Conservation (phyloP, 1,140 invertebrate species). For the Drosophila kohkoa region DNA sequence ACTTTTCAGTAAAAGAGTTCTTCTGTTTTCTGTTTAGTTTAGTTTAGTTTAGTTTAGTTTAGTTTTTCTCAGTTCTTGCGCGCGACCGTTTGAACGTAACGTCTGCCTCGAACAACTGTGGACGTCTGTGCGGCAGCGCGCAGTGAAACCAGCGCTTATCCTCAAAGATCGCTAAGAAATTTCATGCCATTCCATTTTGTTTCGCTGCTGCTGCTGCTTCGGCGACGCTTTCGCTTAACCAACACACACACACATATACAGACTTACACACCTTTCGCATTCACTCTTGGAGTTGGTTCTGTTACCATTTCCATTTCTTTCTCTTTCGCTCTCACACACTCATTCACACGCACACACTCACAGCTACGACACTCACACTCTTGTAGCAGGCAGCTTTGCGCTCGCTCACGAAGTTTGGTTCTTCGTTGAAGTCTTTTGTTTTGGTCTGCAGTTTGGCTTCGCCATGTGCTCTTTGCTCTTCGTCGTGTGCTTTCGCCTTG, state of each 20-base stretch:
- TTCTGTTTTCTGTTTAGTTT: conserved; percentile 28
- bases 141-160: conserved; percentile 82
- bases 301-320: conserved; percentile 77
- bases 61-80: conserved; percentile 63
- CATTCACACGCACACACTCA: neutral
- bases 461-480: conserved; percentile 63
- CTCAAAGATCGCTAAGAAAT: conserved; percentile 82
- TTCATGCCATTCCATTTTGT: conserved; percentile 82
- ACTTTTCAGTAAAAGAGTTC: conserved; percentile 4
- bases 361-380: conserved; percentile 11
- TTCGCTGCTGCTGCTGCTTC: conserved; percentile 39
- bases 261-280: conserved; percentile 2
- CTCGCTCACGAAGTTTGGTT: conserved; percentile 68
- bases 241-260: conserved; percentile 19
- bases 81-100: conserved; percentile 76
- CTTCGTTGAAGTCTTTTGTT: conserved; percentile 83
- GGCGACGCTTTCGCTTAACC: conserved; percentile 76
- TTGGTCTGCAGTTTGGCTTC: conserved; percentile 67
- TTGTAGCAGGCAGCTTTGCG: conserved; percentile 2
- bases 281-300: conserved; percentile 28
- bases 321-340: conserved; percentile 33
- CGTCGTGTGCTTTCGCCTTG: conserved; percentile 73
- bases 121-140: conserved; percentile 82
- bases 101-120: conserved; percentile 79
- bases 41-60: neutral